phyloP scores from a whole-genome alignment of 2,113 vertebrate genomes.

The Rhagologus leucostigma region DNA sequence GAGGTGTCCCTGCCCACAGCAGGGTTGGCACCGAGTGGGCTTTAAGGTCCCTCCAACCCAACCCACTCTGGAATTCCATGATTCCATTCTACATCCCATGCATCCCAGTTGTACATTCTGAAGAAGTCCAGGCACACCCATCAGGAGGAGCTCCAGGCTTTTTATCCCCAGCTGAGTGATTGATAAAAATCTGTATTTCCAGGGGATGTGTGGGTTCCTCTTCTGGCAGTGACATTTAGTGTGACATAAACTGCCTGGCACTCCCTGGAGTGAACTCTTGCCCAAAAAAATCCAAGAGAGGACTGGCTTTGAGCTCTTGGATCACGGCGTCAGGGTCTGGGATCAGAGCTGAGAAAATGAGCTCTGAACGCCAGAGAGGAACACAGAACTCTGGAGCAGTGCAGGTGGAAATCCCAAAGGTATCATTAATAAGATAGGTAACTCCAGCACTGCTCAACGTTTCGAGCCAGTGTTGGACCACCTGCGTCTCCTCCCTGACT shows the following conservation, averaged over 20 bases:
- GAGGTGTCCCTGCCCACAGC: background rate
- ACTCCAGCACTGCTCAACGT: background rate
- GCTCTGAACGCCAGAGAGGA: background rate
- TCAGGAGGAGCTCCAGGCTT: background rate
- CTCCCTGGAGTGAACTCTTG: background rate
- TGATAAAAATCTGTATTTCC: background rate
- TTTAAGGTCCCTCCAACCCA: background rate
- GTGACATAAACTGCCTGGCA: background rate
- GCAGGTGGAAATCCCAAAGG: background rate
- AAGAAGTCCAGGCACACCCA: background rate
- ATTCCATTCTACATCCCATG: accelerated
- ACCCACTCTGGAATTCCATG: accelerated
- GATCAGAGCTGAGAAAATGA: background rate
- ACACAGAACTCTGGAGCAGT: background rate
- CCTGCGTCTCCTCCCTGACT: background rate
- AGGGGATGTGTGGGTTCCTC: too few species aligned
- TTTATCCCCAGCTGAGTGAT: background rate
- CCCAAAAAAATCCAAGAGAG: background rate
- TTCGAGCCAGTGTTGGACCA: background rate
- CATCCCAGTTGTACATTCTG: accelerated
- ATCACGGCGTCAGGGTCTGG: background rate
- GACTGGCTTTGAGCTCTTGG: background rate
- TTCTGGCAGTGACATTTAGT: background rate
- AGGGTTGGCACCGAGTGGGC: background rate
- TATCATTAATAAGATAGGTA: too few species aligned